A percentile compares a stretch with the other conserved stretches of the same genome.
Evolutionary conservation across 2,113 vertebrate genomes (phyloP).

Genomic region (Tragulus kanchil): DNA sequence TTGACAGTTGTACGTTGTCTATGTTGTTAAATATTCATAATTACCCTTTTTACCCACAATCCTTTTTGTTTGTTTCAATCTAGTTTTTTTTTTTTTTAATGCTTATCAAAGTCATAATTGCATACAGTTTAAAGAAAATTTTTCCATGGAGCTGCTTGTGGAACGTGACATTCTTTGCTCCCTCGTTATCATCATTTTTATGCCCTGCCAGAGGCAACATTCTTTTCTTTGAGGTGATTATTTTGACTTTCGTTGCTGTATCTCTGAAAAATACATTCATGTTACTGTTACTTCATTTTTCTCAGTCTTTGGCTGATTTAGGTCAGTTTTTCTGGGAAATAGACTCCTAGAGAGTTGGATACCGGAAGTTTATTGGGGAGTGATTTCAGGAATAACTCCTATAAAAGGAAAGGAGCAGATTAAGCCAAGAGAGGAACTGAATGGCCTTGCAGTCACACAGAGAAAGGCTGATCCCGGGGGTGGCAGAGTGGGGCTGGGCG

Average conservation of each 20-base stretch:
- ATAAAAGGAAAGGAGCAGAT: not conserved
- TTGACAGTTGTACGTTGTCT: not conserved
- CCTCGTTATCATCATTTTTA: not conserved
- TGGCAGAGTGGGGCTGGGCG: not conserved
- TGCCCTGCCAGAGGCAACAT: not conserved
- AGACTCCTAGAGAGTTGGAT: not conserved
- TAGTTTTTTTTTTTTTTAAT: not conserved
- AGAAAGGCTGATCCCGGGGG: not conserved
- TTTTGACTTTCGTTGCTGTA: not conserved
- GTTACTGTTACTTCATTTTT: not conserved
- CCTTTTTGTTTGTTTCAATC: not conserved
- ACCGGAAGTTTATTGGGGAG: not conserved
- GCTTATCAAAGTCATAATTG: not conserved
- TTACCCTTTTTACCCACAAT: slow-evolving; percentile 1
- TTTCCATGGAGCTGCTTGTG: not conserved
- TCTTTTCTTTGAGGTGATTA: not conserved
- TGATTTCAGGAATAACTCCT: not conserved
- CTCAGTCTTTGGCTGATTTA: not conserved
- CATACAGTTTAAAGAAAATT: not conserved
- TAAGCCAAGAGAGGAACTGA: not conserved
- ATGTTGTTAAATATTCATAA: not conserved
- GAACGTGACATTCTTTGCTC: not conserved
- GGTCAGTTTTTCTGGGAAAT: not conserved
- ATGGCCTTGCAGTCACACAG: not conserved
- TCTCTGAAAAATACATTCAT: not conserved